Percentiles rank a stretch among this genome's conserved stretches.
phyloP scores from a whole-genome alignment of 2,797 vertebrate genomes.

The Pelodytes ibericus region DNA sequence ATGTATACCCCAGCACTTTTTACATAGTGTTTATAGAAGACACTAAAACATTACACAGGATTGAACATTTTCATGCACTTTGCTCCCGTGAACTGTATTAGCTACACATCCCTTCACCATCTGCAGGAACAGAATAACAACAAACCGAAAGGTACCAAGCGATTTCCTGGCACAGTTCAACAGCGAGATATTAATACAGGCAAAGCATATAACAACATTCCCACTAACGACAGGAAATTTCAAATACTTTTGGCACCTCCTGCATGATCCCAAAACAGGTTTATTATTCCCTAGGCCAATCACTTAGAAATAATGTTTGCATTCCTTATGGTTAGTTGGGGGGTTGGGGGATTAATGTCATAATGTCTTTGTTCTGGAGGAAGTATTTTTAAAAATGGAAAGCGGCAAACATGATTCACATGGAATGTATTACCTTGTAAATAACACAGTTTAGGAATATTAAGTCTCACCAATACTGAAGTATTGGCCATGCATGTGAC shows the following conservation, averaged over 20 bases:
- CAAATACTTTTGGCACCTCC: constrained; percentile 19
- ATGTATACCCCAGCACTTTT: too few species aligned
- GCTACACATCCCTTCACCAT: neutral
- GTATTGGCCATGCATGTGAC: too few species aligned
- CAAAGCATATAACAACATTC: constrained; percentile 12
- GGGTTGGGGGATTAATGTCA: too few species aligned
- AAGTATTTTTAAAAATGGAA: too few species aligned
- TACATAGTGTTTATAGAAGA: too few species aligned
- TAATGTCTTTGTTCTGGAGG: neutral
- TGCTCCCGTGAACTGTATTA: neutral
- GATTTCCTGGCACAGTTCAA: constrained; percentile 8
- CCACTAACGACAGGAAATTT: constrained; percentile 15
- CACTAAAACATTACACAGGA: neutral
- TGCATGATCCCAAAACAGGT: constrained; percentile 34
- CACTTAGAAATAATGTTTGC: constrained; percentile 22
- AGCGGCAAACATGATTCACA: too few species aligned
- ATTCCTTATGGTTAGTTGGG: constrained; percentile 33
- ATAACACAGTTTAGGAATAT: too few species aligned
- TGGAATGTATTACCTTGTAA: too few species aligned
- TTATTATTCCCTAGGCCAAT: constrained; percentile 1
- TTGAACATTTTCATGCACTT: neutral
- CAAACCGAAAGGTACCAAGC: neutral
- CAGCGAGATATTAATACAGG: neutral
- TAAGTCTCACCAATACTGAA: too few species aligned
- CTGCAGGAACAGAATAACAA: neutral